Conservation (phyloP, 1,140 invertebrate genomes). For the Leptinotarsa undecemlineata region DNA sequence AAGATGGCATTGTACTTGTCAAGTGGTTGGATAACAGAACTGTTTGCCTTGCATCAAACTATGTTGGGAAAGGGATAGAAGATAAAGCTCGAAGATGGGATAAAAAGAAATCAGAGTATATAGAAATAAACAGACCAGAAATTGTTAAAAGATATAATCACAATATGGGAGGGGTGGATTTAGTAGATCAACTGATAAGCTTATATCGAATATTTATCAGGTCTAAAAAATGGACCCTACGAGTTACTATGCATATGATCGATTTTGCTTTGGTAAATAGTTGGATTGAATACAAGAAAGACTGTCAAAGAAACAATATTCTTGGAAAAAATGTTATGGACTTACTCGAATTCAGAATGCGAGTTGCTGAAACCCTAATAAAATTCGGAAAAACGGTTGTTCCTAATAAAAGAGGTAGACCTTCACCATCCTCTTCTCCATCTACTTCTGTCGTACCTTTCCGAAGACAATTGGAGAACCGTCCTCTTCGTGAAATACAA, state of each 20-base stretch:
- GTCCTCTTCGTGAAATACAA: neutral
- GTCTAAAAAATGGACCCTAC: slow-evolving; percentile 29
- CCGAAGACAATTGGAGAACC: neutral
- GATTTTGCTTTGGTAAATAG: slow-evolving; percentile 24
- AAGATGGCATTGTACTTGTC: slow-evolving; percentile 48
- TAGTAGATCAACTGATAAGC: slow-evolving; percentile 23
- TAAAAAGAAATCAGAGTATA: slow-evolving; percentile 41
- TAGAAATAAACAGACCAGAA: slow-evolving; percentile 39
- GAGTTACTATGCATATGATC: slow-evolving; percentile 14
- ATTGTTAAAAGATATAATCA: slow-evolving; percentile 35
- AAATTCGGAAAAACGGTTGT: neutral
- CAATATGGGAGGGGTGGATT: slow-evolving; percentile 28
- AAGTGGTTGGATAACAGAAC: slow-evolving; percentile 54
- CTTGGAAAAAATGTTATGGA: neutral
- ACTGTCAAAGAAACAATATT: neutral
- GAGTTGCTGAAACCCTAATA: neutral
- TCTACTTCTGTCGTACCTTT: neutral
- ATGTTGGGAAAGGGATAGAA: slow-evolving; percentile 52
- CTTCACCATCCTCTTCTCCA: neutral
- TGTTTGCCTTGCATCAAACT: slow-evolving; percentile 51
- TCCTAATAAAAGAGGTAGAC: neutral
- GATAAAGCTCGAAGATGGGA: slow-evolving; percentile 51
- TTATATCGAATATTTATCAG: slow-evolving; percentile 27
- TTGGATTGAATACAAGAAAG: slow-evolving; percentile 29
- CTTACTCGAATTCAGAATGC: neutral